Percentiles rank a stretch among this genome's conserved stretches.
phyloP scores from a whole-genome alignment of 2,888 invertebrate genomes.

The Eucriotettix oculatus region DNA sequence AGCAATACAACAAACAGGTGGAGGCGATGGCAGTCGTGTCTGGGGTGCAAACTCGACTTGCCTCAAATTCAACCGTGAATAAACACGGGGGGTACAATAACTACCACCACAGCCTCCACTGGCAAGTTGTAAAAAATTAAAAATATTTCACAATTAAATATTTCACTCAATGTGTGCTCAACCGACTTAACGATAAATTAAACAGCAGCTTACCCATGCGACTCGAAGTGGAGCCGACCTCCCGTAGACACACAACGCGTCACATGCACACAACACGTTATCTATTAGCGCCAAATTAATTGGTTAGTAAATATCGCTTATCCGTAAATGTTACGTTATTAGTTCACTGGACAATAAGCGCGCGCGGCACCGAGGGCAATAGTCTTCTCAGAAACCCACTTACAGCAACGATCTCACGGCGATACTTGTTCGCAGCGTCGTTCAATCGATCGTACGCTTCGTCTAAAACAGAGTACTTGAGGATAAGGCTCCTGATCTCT shows the following conservation, averaged over 20 bases:
- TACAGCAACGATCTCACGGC: conserved; percentile 7
- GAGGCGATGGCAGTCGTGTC: conserved; percentile 11
- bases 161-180: conserved; percentile 2
- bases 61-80: conserved; percentile 2
- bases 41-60: conserved; percentile 2
- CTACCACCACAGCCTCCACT: conserved; percentile 9
- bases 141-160: background rate
- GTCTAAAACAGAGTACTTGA: conserved; percentile 67
- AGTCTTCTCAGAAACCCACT: conserved; percentile 1
- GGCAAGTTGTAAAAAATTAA: conserved; percentile 1
- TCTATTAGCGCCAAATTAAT: no score
- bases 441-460: conserved; percentile 44
- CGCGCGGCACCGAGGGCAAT: no score
- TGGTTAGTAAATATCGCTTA: no score
- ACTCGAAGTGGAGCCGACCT: no score
- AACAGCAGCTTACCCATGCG: no score
- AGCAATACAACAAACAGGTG: conserved; percentile 11
- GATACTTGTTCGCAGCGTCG: conserved; percentile 15
- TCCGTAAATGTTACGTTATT: no score
- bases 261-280: no score
- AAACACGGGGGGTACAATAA: conserved; percentile 1
- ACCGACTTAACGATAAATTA: background rate
- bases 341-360: no score
- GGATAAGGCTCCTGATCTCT: conserved; percentile 64
- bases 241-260: no score